Evolutionary conservation across 1,140 invertebrate genomes (phyloP), one percentile per base, ranked within the genome.

Genomic region (silkworm (Bombyx mori)): DNA sequence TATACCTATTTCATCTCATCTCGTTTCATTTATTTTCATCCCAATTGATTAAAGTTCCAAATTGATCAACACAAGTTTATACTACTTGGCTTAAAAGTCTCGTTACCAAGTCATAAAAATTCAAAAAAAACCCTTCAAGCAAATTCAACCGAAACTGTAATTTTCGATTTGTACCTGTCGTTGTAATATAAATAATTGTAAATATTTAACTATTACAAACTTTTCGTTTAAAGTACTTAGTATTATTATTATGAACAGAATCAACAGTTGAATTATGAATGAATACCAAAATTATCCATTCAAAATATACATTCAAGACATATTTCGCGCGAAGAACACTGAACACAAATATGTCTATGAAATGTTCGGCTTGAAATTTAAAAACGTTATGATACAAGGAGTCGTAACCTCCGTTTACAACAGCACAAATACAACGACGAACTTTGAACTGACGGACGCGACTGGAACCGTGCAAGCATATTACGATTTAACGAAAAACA

Each of bases 351-450:
- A 85, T 54, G 60, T 82, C 7, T 85, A 84, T 56, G 76, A 85
- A 68, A 60, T 85, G 26, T 85, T 85, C 52, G 72, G 70, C 3
- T 26, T 73, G 10, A 71, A 60, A 57, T 84, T 87, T 52, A 87
- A 87, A 62, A 85, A 85, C 53, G 58, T 87, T 10, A 84, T 79
- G 75, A 73, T 87, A 63, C 80, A 85, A 44, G 84, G 84, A 6
- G 71, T 82, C 43, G 65, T 85, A 8, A 85, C 80, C 7, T 52
- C 70, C 3, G 52, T 80, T 42, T 77, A 76, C 65, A 79, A 79
- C 62, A 71, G 56, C 54, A 71, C 62, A 35, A 58, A 44, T 44
- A 63, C 57, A 8, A 52, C 61, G 6, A 73, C 64, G 6, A 79
- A 80, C 61, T 66, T 85, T 8, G 80, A 87, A 63, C 42, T 87